These are phyloP conservation scores for Ceyx cyanopectus DNA, from an alignment of 2,113 vertebrate genomes.

Conservation along the genomic window DNA sequence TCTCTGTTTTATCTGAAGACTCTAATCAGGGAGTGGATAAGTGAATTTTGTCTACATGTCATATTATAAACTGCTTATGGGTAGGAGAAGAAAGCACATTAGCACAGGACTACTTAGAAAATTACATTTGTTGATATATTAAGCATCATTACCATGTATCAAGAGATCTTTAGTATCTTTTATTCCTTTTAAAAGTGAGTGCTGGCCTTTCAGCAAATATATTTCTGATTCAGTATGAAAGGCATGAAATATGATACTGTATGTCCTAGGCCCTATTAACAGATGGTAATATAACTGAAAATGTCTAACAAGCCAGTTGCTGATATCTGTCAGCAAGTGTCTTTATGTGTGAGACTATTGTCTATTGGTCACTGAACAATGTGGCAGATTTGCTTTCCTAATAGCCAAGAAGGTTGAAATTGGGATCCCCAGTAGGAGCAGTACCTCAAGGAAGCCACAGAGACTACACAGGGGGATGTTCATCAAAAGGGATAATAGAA, in stretches of 20 bases:
- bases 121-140: slow-evolving; percentile 54
- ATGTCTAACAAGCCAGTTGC: not conserved
- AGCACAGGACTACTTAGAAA: slow-evolving; percentile 25
- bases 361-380: not conserved
- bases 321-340: not conserved
- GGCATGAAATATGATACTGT: not conserved
- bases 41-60: slow-evolving; percentile 34
- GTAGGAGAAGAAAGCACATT: slow-evolving; percentile 39
- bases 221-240: not conserved
- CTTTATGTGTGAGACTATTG: not conserved
- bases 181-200: slow-evolving; percentile 22
- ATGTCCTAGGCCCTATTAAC: not conserved
- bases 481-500: not conserved
- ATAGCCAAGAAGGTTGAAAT: not conserved
- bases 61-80: slow-evolving; percentile 15
- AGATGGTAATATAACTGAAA: not conserved
- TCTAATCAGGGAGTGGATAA: not conserved
- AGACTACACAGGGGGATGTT: not conserved
- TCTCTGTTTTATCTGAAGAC: not conserved
- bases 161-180: not conserved
- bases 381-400: not conserved
- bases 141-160: not conserved
- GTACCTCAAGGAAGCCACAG: not conserved
- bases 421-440: not conserved
- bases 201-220: not conserved